Evolutionary conservation across 1,140 invertebrate species (phyloP), one percentile per base, ranked within the genome.

Genomic region (Orchesella cincta): DNA sequence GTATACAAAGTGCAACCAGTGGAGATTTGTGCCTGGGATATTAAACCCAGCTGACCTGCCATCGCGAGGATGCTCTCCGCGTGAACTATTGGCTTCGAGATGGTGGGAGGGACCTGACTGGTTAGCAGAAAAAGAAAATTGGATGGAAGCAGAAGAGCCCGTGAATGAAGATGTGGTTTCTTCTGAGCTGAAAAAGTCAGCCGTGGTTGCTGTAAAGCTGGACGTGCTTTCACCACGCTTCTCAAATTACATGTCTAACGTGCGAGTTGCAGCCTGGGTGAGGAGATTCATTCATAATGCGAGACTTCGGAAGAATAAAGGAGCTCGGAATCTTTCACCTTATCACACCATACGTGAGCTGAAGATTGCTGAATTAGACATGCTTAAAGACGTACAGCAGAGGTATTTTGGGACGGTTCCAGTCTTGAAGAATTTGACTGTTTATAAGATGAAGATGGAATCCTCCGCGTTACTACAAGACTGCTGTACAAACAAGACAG

Each of bases 41-140:
- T 5, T 57, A 3, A 57, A 57, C n/a, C 54, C 54, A 18, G 54
- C 54, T 57, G 54, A 57, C 26, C 54, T 57, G 8, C 54, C 54
- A 8, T 57, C 54, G 12, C 54, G 54, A 14, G 54, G 54, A 57
- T 57, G 54, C n/a, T 18, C 54, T n/a, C 12, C 23, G 3, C 12
- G 5, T 3, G 5, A 26, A 57, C 54, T 57, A 16, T 3, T 57
- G 23, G 54, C 12, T 5, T 23, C 26, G 5, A 57, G 26, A 14
- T 57, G 54, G 54, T 23, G n/a, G 8, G 54, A 57, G n/a, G 54
- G 54, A 57, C 54, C 54, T 57, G 14, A n/a, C 12, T 57, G 54
- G 54, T 23, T 57, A 5, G 3, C 12, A 14, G 8, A 57, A 14
- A 57, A 57, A 57, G 54, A 57, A 57, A 57, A 14, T n/a, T 57